Evolutionary conservation across 2,888 invertebrate genomes (phyloP).

Genomic region (Papilio gigon): DNA sequence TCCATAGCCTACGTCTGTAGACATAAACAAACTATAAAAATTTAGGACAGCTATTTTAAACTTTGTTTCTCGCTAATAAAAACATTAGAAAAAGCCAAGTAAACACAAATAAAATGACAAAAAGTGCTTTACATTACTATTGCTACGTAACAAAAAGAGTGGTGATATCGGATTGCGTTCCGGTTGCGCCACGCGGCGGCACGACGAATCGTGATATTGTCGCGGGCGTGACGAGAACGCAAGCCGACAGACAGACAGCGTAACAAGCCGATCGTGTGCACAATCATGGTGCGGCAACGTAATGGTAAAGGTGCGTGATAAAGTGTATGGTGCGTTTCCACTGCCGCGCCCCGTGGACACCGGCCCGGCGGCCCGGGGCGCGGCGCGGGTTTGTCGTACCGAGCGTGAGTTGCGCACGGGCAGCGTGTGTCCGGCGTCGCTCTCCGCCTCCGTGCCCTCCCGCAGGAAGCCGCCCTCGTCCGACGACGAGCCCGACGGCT

Average conservation of each 20-base stretch:
- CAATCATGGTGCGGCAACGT: slow-evolving; percentile 70
- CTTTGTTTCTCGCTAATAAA: not conserved
- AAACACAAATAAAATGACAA: slow-evolving; percentile 16
- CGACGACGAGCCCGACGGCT: slow-evolving; percentile 79
- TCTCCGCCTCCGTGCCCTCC: slow-evolving; percentile 66
- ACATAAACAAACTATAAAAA: slow-evolving; percentile 12
- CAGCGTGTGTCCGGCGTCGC: slow-evolving; percentile 78
- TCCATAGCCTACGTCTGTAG: slow-evolving; percentile 21
- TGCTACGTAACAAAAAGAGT: slow-evolving; percentile 43
- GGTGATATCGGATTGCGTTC: slow-evolving; percentile 42
- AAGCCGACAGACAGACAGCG: slow-evolving; percentile 52
- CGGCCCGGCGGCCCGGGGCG: slow-evolving; percentile 42
- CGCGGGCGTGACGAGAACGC: slow-evolving; percentile 48
- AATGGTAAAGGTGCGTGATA: slow-evolving; percentile 55
- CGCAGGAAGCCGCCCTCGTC: slow-evolving; percentile 80
- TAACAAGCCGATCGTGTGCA: slow-evolving; percentile 76
- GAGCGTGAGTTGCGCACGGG: slow-evolving; percentile 81
- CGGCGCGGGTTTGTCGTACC: slow-evolving; percentile 64
- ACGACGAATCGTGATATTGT: slow-evolving; percentile 39
- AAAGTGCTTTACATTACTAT: slow-evolving; percentile 29
- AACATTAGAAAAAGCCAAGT: slow-evolving; percentile 17
- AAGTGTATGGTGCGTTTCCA: slow-evolving; percentile 3
- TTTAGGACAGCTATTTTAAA: not conserved
- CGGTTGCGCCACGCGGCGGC: slow-evolving; percentile 40
- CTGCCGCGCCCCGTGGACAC: not conserved